These are phyloP conservation scores for Pycnonotus jocosus DNA, from an alignment of 2,113 vertebrate species.

Conservation along the genomic window DNA sequence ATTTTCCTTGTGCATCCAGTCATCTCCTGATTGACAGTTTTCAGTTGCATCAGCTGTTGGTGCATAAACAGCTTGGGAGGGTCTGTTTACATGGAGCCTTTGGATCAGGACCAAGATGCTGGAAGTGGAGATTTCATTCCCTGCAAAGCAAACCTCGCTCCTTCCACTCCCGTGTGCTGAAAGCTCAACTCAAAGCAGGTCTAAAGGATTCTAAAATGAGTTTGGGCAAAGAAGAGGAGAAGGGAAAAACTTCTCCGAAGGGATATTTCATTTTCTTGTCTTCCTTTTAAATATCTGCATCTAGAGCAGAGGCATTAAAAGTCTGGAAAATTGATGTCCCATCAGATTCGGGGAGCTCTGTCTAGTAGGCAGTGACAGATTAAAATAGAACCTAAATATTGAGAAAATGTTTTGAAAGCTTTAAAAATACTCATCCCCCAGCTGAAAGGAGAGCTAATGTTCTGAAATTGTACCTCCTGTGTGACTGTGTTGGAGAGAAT, in stretches of 20 bases:
- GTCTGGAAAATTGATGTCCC: background rate
- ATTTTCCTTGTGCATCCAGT: background rate
- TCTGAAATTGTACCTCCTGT: background rate
- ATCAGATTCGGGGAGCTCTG: background rate
- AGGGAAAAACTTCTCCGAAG: background rate
- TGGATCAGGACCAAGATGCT: conserved; percentile 45
- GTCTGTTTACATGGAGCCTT: conserved; percentile 42
- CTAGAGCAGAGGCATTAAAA: background rate
- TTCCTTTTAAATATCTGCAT: background rate
- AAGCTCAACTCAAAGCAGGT: background rate
- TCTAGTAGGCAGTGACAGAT: background rate
- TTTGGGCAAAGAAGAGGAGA: background rate
- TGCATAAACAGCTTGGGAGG: conserved; percentile 52
- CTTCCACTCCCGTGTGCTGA: background rate
- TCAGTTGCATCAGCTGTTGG: conserved; percentile 52
- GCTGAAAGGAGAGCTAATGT: background rate
- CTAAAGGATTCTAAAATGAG: background rate
- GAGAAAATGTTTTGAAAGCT: background rate
- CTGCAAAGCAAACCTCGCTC: conserved; percentile 1
- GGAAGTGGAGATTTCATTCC: conserved; percentile 35
- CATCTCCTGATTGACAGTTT: conserved; percentile 54
- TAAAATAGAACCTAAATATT: background rate
- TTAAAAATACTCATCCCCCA: background rate
- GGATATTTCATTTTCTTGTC: background rate
- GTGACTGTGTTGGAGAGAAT: background rate